Base-by-base conservation (phyloP, 2,797 vertebrate genomes). In the Poliocrania exsul region DNA sequence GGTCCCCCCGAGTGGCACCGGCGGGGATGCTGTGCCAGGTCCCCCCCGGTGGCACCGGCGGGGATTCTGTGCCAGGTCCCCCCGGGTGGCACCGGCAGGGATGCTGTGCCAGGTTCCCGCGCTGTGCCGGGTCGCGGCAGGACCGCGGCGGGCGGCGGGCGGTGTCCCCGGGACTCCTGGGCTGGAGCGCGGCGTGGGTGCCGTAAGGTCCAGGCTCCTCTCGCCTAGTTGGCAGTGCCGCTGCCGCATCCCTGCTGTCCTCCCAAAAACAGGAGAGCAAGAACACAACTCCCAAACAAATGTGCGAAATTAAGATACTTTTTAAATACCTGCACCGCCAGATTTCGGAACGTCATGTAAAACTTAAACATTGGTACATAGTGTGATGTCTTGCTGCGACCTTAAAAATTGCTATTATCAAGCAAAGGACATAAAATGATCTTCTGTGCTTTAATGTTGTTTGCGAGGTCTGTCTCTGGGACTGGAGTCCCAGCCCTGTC, bases 381-480 rank as follows among this genome's bases (percentile, higher is more conserved):
- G 56, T 5, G 58, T 26, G 64, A 16, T 47, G 51, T 46, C 49
- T 29, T 61, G 4, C 35, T 5, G 38, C 5, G 0, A 20, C 42
- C 33, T 53, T 58, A 58, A 44, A 38, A 65, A 23, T 2, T 16
- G 15, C 33, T 21, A 60, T 23, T 31, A 5, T 3, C 0, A 0
- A 31, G 28, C 29, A 6, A 24, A 58, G 57, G 64, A 8, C 7
- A 9, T 14, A 1, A 62, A 31, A 12, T 3, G 11, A 2, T 9
- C 3, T 24, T 26, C 7, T 1, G 16, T 5, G 23, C 31, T 37
- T 28, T 26, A 3, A 9, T 13, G 29, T 10, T 14, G 49, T 42
- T 31, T 40, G 40, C 40, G 40, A 40, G 20, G 16, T 40, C 72
- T 73, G 6, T 0, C 0, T 8, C 26, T 1, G 0, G 49, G 11